Conservation (phyloP, 2,888 invertebrate species). For the Cheilosia scutellata region DNA sequence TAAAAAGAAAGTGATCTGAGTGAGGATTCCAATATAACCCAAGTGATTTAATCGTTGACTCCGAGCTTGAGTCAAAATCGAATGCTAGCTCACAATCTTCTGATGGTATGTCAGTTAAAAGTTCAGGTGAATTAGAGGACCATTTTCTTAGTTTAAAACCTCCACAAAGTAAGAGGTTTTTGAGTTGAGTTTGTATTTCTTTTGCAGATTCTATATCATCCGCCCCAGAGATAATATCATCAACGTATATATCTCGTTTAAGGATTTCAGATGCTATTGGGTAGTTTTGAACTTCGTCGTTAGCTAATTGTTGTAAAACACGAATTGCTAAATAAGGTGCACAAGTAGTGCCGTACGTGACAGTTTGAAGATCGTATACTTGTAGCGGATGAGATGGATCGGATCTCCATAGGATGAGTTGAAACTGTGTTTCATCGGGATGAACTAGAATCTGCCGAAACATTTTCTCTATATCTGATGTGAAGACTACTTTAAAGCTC, state of each 20-base stretch:
- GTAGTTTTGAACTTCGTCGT: background rate
- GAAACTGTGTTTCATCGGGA: no score
- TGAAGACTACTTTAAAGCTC: background rate
- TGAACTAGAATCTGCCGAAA: background rate
- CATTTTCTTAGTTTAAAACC: no score
- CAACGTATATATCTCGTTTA: background rate
- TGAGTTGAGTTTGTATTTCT: background rate
- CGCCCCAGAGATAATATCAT: slow-evolving; percentile 12
- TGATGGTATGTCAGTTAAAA: background rate
- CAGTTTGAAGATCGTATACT: no score
- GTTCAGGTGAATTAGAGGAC: no score
- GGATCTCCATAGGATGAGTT: no score
- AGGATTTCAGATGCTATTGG: background rate
- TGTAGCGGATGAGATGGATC: no score
- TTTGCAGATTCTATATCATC: slow-evolving; percentile 5
- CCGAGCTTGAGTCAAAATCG: background rate
- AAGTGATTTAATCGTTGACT: no score
- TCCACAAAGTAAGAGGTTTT: background rate
- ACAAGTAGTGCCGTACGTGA: no score
- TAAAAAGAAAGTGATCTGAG: no score
- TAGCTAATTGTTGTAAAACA: background rate
- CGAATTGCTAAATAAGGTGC: no score
- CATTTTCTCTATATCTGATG: background rate
- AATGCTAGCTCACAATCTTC: slow-evolving; percentile 1
- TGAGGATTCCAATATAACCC: no score